Base-by-base conservation (phyloP, 2,888 invertebrate genomes). In the Patella caerulea region DNA sequence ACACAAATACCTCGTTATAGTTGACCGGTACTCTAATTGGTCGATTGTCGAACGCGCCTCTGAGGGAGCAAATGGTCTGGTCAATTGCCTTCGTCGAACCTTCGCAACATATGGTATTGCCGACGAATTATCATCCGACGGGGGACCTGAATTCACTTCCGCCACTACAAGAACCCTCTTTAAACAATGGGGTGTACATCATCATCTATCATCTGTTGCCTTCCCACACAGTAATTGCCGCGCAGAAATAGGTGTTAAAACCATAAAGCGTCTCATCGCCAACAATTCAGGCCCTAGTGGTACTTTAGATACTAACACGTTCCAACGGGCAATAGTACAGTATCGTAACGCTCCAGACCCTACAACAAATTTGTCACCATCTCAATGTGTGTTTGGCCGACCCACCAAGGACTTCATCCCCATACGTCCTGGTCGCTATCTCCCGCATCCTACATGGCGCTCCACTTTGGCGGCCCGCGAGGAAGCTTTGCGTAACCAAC, bases 211-310 rank as follows among this genome's bases (percentile, higher is more conserved):
- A n/a, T 87, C 85, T 2, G 86, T 87, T 0, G 84, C 84, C 11
- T 86, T 82, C 71, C 34, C 83, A 4, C 85, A 85, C 78, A 85
- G 83, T 75, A 87, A 87, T 75, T 85, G 86, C 70, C 52, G 84
- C 0, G 86, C 86, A 2, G 86, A 86, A 70, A 73, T 87, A 53
- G 83, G 84, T 0, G 83, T 86, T 2, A 86, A 88, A 72, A 85
- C 86, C 12, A 77, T 87, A 7, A 84, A 86, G 71, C 81, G 86
- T n/a, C 76, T 86, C 14, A 80, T 87, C 29, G 81, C 81, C 17
- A 82, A 86, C 78, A 88, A 86, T 75, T 84, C 86, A 0, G 78
- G 54, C 12, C n/a, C 75, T 5, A 71, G 80, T 73, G 86, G 87
- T 15, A 79, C 79, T 7, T 79, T 88, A 14, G 79, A 86, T 56